These are phyloP conservation scores for Morinoia aosen DNA, from an alignment of 2,888 invertebrate genomes.

Conservation along the genomic window DNA sequence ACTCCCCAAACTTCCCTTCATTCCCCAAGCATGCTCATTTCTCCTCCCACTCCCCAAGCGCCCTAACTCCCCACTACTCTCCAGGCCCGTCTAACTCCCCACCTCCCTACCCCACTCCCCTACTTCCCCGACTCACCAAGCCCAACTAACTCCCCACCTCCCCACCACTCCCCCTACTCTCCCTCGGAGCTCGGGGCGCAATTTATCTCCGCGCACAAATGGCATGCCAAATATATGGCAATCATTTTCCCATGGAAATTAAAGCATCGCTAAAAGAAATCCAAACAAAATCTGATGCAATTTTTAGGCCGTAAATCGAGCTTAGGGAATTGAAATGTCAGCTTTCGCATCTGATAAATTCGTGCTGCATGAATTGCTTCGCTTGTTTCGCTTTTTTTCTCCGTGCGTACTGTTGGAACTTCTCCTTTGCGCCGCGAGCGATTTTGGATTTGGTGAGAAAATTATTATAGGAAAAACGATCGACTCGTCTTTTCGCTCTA, in stretches of 20 bases:
- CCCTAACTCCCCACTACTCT: too few species aligned
- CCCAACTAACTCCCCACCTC: too few species aligned
- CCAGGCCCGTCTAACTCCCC: too few species aligned
- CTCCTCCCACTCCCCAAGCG: too few species aligned
- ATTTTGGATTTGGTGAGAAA: too few species aligned
- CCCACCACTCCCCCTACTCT: not conserved
- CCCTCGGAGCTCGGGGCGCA: not conserved
- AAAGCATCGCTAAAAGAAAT: conserved; percentile 50
- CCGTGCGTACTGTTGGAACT: not conserved
- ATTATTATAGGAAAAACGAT: not conserved
- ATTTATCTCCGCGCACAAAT: conserved; percentile 1
- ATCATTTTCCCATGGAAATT: conserved; percentile 43
- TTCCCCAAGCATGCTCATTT: too few species aligned
- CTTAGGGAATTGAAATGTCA: conserved; percentile 50
- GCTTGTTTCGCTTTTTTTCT: not conserved
- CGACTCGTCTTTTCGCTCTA: not conserved
- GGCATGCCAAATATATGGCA: conserved; percentile 44
- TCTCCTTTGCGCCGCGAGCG: not conserved
- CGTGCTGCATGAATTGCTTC: not conserved
- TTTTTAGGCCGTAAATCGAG: conserved; percentile 48
- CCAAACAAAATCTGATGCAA: conserved; percentile 49
- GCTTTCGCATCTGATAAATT: conserved; percentile 33
- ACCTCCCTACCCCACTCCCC: not conserved
- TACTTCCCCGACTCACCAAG: too few species aligned
- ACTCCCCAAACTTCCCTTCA: too few species aligned